Evolutionary conservation across 2,113 vertebrate genomes (phyloP).

Genomic region (Platichthys flesus): DNA sequence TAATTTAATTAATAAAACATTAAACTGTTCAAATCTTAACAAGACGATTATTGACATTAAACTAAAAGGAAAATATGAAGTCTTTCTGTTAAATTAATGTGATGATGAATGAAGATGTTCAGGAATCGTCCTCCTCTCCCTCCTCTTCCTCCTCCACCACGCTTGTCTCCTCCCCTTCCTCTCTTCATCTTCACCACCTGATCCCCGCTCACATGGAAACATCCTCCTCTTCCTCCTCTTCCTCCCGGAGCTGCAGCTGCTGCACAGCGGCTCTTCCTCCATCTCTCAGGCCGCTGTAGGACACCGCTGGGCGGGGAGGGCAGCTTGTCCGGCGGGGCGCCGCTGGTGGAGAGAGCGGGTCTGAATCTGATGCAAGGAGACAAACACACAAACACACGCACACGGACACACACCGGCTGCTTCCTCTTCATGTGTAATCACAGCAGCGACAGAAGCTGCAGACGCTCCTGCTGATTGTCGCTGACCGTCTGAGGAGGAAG

Average conservation of each 20-base stretch:
- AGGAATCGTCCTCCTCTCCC: neutral
- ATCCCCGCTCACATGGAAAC: neutral
- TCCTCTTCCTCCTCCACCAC: neutral
- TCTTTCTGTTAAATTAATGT: too few species aligned
- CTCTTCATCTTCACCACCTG: conserved; percentile 5
- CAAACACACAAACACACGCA: too few species aligned
- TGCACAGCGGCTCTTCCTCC: conserved; percentile 13
- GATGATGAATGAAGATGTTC: too few species aligned
- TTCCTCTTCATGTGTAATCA: too few species aligned
- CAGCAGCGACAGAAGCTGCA: too few species aligned
- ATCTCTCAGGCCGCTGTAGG: conserved; percentile 18
- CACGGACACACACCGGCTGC: too few species aligned
- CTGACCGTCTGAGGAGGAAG: neutral
- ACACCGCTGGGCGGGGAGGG: conserved; percentile 5
- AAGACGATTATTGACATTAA: too few species aligned
- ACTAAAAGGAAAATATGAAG: too few species aligned
- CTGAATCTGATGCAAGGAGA: neutral
- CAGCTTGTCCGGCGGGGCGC: neutral
- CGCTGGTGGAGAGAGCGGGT: neutral
- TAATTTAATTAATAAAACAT: too few species aligned
- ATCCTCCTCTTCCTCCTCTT: neutral
- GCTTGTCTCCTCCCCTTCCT: conserved; percentile 12
- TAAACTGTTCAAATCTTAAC: too few species aligned
- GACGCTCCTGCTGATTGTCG: too few species aligned
- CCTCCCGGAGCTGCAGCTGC: neutral